Conservation (phyloP, 2,888 invertebrate genomes). For the Invenusta paracnida region DNA sequence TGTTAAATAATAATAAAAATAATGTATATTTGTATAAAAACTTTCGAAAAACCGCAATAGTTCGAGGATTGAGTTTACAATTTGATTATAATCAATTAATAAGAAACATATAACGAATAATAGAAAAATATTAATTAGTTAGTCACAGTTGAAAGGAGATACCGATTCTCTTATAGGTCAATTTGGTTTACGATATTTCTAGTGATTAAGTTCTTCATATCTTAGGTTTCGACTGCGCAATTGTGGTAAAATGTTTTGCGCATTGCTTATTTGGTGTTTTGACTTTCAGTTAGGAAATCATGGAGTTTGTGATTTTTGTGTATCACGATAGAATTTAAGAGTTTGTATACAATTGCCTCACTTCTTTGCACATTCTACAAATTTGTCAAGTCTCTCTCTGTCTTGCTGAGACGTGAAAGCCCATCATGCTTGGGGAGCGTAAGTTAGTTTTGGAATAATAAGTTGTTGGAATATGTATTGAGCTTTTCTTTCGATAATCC, state of each 20-base stretch:
- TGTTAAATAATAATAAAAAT: too few relatives aligned
- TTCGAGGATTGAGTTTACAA: too few relatives aligned
- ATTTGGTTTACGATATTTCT: not conserved
- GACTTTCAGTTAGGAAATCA: not conserved
- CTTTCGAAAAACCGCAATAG: too few relatives aligned
- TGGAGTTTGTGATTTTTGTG: not conserved
- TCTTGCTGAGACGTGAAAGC: not conserved
- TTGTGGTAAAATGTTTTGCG: not conserved
- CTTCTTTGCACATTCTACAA: not conserved
- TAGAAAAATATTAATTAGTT: too few relatives aligned
- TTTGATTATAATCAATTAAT: too few relatives aligned
- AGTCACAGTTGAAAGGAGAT: not conserved
- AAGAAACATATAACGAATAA: too few relatives aligned
- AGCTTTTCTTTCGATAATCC: constrained; percentile 22
- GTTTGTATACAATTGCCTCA: not conserved
- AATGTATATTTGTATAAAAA: too few relatives aligned
- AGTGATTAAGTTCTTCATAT: not conserved
- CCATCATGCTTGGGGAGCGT: not conserved
- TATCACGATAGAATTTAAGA: not conserved
- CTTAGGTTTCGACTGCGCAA: constrained; percentile 6
- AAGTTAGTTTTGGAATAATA: not conserved
- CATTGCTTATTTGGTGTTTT: not conserved
- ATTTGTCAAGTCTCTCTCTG: not conserved
- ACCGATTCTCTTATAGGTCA: not conserved
- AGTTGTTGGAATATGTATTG: not conserved